phyloP scores from a whole-genome alignment of 2,888 invertebrate genomes.

The Venustoraphidia nigricollis region DNA sequence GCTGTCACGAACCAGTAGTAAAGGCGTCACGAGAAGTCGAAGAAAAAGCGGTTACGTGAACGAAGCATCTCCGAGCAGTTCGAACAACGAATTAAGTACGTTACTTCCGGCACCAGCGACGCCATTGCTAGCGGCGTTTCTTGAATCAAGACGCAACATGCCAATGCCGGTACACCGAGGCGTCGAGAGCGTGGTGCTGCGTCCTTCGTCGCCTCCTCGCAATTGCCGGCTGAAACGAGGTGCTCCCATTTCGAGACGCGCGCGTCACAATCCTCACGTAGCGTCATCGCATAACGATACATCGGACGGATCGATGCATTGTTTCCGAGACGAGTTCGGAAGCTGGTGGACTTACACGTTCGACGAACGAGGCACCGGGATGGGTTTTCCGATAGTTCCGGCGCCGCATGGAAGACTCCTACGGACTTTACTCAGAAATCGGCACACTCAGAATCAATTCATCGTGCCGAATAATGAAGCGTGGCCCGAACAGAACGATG shows the following conservation, averaged over 20 bases:
- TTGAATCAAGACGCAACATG: conserved; percentile 42
- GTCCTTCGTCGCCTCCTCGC: conserved; percentile 1
- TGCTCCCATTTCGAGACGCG: not conserved
- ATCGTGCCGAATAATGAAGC: conserved; percentile 5
- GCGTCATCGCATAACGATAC: conserved; percentile 73
- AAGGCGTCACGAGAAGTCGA: conserved; percentile 5
- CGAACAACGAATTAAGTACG: conserved; percentile 49
- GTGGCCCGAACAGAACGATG: conserved; percentile 24
- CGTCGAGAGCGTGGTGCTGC: not conserved
- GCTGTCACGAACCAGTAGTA: not conserved
- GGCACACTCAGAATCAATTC: conserved; percentile 13
- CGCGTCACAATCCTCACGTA: conserved; percentile 35
- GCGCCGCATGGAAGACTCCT: conserved; percentile 22
- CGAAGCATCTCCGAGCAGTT: conserved; percentile 38
- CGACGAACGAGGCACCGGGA: conserved; percentile 54
- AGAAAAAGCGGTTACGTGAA: conserved; percentile 31
- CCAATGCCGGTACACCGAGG: conserved; percentile 17
- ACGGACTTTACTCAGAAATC: conserved; percentile 22
- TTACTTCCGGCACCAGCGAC: conserved; percentile 45
- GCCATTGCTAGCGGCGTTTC: conserved; percentile 42
- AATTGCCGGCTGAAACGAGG: conserved; percentile 15
- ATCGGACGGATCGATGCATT: conserved; percentile 69
- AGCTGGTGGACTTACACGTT: conserved; percentile 81
- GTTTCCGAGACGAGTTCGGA: conserved; percentile 71
- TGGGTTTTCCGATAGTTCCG: conserved; percentile 12